Evolutionary conservation across 2,113 vertebrate genomes (phyloP).

Genomic region (Suricata suricatta): DNA sequence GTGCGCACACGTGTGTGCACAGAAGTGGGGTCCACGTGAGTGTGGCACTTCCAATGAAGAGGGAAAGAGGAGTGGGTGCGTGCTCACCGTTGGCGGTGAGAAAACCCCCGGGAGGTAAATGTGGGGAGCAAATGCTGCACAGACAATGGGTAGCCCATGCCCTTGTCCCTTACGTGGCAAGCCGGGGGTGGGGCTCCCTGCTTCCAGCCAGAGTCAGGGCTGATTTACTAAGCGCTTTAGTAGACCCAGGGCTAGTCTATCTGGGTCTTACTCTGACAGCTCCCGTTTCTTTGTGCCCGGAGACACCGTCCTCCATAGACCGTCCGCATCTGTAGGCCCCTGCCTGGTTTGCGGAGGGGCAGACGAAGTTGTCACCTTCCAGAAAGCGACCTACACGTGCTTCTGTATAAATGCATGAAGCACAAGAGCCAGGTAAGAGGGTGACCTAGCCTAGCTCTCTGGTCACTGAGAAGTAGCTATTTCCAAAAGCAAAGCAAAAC

Average conservation of each 20-base stretch:
- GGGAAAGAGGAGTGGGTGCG: not conserved
- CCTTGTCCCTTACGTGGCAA: not conserved
- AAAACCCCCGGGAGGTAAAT: not conserved
- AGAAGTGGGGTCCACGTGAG: not conserved
- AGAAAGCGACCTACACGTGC: not conserved
- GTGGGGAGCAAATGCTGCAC: not conserved
- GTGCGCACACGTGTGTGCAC: not conserved
- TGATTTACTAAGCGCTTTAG: not conserved
- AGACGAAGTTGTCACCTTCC: not conserved
- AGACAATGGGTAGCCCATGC: not conserved
- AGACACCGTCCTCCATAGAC: not conserved
- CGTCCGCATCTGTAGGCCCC: not conserved
- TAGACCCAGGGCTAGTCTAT: not conserved
- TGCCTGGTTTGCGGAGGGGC: not conserved
- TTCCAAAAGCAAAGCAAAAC: not conserved
- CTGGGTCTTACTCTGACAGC: not conserved
- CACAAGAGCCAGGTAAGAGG: not conserved
- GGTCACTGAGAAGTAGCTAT: not conserved
- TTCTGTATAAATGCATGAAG: not conserved
- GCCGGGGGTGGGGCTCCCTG: not conserved
- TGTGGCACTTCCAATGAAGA: too few relatives aligned
- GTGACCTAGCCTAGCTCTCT: not conserved
- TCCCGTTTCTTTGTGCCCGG: not conserved
- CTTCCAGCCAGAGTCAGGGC: not conserved
- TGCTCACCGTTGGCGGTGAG: not conserved